phyloP scores from a whole-genome alignment of 2,113 vertebrate genomes.

The Pseudorhombus dupliciocellatus region DNA sequence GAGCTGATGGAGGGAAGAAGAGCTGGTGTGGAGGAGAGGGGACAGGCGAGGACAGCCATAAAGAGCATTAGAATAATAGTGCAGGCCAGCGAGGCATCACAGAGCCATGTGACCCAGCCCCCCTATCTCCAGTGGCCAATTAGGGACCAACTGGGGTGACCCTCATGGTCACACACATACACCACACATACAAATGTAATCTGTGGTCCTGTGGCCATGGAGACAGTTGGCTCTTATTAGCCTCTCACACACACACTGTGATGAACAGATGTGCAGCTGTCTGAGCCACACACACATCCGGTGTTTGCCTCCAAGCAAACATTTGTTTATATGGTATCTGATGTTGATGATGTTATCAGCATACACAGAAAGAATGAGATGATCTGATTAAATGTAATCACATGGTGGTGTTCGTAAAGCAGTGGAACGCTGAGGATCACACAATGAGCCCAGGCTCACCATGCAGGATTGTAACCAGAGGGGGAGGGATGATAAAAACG shows the following conservation, averaged over 20 bases:
- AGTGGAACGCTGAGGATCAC: background rate
- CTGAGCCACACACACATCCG: constrained; percentile 20
- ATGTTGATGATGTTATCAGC: background rate
- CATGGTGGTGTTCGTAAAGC: constrained; percentile 1
- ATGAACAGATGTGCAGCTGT: constrained; percentile 51
- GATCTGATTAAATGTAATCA: background rate
- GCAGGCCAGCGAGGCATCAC: constrained; percentile 29
- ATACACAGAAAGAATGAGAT: constrained; percentile 11
- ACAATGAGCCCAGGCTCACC: background rate
- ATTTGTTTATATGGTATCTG: constrained; percentile 32
- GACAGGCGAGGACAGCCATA: constrained; percentile 31
- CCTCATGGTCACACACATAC: constrained; percentile 22
- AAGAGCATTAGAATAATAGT: constrained; percentile 37
- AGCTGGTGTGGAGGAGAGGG: constrained; percentile 34
- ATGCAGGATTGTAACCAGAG: background rate
- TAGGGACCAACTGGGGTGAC: constrained; percentile 45
- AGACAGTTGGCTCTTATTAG: constrained; percentile 49
- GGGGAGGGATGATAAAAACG: background rate
- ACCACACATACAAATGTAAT: constrained; percentile 44
- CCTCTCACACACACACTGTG: constrained; percentile 35
- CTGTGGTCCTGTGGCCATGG: constrained; percentile 47
- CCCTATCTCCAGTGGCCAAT: constrained; percentile 65
- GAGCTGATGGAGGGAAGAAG: constrained; percentile 27
- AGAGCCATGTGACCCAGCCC: constrained; percentile 33
- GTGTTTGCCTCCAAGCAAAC: constrained; percentile 24